Evolutionary conservation across 2,888 invertebrate genomes (phyloP).

Genomic region (Bombyx huttoni): DNA sequence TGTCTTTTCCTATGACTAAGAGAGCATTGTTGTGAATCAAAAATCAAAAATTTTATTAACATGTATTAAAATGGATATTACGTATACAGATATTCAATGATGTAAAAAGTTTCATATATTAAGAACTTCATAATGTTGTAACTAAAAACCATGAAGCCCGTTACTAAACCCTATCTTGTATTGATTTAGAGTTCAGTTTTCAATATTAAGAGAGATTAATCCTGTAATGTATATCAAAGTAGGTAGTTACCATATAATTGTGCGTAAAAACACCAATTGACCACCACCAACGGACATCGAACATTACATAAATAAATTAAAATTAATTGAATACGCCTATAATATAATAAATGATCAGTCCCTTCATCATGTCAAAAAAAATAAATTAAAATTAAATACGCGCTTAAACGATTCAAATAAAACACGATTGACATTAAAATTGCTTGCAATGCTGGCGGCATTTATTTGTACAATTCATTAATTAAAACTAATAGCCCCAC

Average conservation of each 20-base stretch:
- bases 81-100: no score
- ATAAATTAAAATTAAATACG: conserved; percentile 24
- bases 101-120: no score
- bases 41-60: neutral
- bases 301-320: conserved; percentile 17
- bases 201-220: neutral
- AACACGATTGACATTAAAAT: neutral
- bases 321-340: conserved; percentile 23
- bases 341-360: conserved; percentile 34
- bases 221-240: neutral
- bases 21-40: conserved; percentile 24
- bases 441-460: neutral
- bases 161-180: no score
- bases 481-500: neutral
- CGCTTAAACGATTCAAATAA: conserved; percentile 8
- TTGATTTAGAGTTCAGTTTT: no score
- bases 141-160: no score
- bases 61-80: no score
- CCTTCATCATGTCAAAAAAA: conserved; percentile 27
- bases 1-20: conserved; percentile 46
- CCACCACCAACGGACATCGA: conserved; percentile 7
- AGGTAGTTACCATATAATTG: conserved; percentile 13
- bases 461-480: neutral
- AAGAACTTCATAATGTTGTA: no score
- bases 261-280: conserved; percentile 17